Percentiles rank a stretch among this genome's conserved stretches.
phyloP scores from a whole-genome alignment of 1,140 invertebrate species.

The Argopecten irradians region DNA sequence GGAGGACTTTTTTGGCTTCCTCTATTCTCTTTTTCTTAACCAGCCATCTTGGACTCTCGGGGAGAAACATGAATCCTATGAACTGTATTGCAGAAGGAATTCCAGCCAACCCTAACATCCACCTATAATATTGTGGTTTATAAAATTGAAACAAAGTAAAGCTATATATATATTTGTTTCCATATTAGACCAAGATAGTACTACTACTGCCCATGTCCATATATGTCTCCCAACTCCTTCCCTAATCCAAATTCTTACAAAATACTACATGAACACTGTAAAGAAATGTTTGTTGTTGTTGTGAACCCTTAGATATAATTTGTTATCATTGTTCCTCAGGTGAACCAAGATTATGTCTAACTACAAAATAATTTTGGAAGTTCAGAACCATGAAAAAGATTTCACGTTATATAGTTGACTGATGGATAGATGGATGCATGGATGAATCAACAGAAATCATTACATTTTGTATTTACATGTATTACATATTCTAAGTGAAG shows the following conservation, averaged over 20 bases:
- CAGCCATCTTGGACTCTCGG: slow-evolving; percentile 73
- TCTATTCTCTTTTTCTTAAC: slow-evolving; percentile 61
- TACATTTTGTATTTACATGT: too few species aligned
- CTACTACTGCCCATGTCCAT: background rate
- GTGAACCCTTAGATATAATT: too few species aligned
- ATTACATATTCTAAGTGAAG: too few species aligned
- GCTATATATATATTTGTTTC: background rate
- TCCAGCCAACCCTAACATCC: slow-evolving; percentile 73
- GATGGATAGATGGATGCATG: too few species aligned
- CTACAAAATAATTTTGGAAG: too few species aligned
- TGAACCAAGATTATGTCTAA: too few species aligned
- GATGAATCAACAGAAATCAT: too few species aligned
- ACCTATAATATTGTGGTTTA: slow-evolving; percentile 64
- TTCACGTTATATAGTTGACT: too few species aligned
- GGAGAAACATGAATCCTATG: slow-evolving; percentile 72
- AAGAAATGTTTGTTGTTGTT: too few species aligned
- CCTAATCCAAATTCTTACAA: background rate
- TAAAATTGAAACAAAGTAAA: too few species aligned
- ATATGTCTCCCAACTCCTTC: background rate
- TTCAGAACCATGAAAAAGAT: too few species aligned
- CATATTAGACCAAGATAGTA: background rate
- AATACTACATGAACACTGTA: background rate
- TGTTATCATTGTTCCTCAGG: too few species aligned
- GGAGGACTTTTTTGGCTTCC: slow-evolving; percentile 59
- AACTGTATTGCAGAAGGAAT: slow-evolving; percentile 71